Conservation (phyloP, 2,888 invertebrate genomes). For the Eudasyphora cyanicolor region DNA sequence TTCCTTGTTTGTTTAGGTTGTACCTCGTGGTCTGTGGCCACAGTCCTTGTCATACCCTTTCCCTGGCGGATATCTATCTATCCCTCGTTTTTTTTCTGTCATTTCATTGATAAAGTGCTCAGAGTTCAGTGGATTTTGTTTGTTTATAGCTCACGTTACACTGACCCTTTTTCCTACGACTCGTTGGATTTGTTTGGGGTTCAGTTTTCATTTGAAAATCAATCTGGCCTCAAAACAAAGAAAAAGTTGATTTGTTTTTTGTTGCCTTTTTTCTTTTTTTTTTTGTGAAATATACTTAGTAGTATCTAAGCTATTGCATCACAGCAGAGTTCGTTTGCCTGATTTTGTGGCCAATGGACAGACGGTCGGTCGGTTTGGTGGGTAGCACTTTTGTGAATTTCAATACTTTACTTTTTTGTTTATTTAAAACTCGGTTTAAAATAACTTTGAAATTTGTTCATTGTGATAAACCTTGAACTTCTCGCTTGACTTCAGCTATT, state of each 20-base stretch:
- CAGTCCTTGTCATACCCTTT: too few relatives aligned
- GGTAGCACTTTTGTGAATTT: not conserved
- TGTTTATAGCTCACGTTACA: slow-evolving; percentile 5
- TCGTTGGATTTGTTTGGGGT: not conserved
- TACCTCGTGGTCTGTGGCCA: not conserved
- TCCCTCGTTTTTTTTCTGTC: not conserved
- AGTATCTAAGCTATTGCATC: slow-evolving; percentile 6
- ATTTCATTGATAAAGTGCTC: slow-evolving; percentile 5
- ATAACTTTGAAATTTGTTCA: slow-evolving; percentile 53
- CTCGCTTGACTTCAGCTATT: not conserved
- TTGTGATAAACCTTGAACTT: slow-evolving; percentile 58
- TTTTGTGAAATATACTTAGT: slow-evolving; percentile 20
- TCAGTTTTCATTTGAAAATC: not conserved
- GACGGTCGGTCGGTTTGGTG: not conserved
- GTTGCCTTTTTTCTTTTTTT: not conserved
- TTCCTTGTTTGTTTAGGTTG: not conserved
- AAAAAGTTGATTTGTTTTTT: not conserved
- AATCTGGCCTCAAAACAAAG: slow-evolving; percentile 3
- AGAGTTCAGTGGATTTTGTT: not conserved
- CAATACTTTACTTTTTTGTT: not conserved
- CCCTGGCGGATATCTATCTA: slow-evolving; percentile 7
- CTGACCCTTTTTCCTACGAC: not conserved
- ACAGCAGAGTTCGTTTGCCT: not conserved
- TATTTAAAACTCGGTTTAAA: slow-evolving; percentile 34
- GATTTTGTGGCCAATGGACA: too few relatives aligned